A percentile compares a stretch with the other conserved stretches of the same genome.
phyloP scores from a whole-genome alignment of 1,140 invertebrate species.

The Drosophila willistoni region DNA sequence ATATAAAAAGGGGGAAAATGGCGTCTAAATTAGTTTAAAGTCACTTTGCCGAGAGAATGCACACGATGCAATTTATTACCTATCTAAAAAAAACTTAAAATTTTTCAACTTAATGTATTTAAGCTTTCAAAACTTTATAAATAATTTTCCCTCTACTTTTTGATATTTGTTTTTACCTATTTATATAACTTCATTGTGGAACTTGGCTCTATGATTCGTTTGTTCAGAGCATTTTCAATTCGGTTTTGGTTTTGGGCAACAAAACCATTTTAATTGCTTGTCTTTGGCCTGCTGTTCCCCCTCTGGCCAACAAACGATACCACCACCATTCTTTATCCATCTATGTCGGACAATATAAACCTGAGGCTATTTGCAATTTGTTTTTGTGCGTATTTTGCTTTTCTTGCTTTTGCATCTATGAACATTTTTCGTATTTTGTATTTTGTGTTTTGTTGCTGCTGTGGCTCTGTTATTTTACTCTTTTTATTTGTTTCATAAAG shows the following conservation, averaged over 20 bases:
- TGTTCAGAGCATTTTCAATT: background rate
- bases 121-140: no score
- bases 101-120: no score
- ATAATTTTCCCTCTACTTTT: no score
- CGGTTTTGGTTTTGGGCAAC: background rate
- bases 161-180: no score
- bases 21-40: no score
- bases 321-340: background rate
- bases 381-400: constrained; percentile 7
- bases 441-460: constrained; percentile 21
- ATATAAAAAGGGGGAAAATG: no score
- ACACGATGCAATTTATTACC: no score
- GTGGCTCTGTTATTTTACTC: constrained; percentile 10
- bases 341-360: background rate
- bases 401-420: constrained; percentile 25
- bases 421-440: constrained; percentile 2
- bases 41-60: no score
- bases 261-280: constrained; percentile 9
- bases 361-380: background rate
- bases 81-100: no score
- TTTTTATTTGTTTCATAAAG: constrained; percentile 61
- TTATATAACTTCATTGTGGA: no score
- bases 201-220: background rate
- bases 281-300: background rate
- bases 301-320: background rate